Conservation (phyloP, 2,888 invertebrate species). For the Cylloceria caligata region DNA sequence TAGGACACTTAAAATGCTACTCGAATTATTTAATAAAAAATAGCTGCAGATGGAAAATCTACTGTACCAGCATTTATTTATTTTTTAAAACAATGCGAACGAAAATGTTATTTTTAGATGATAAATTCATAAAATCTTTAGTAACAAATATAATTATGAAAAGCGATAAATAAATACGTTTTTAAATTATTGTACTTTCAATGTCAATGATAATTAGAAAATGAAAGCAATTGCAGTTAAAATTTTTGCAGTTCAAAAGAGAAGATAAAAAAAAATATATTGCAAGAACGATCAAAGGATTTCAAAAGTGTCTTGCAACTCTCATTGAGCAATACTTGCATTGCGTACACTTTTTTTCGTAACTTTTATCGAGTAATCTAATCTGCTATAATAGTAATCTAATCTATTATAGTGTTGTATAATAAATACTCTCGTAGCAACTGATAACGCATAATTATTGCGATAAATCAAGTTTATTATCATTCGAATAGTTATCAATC, state of each 20-base stretch:
- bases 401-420: not conserved
- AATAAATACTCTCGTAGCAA: not conserved
- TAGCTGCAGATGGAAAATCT: too few relatives aligned
- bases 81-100: too few relatives aligned
- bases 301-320: not conserved
- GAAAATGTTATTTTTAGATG: too few relatives aligned
- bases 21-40: too few relatives aligned
- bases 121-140: not conserved
- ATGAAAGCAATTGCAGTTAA: not conserved
- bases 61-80: too few relatives aligned
- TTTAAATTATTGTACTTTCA: not conserved
- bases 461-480: slow-evolving; percentile 82
- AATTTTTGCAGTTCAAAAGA: not conserved
- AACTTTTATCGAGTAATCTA: not conserved
- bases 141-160: not conserved
- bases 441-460: slow-evolving; percentile 60
- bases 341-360: not conserved
- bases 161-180: not conserved
- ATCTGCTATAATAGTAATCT: too few relatives aligned
- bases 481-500: slow-evolving; percentile 76
- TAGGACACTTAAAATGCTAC: too few relatives aligned
- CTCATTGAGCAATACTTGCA: not conserved
- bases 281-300: not conserved
- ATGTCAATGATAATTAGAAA: not conserved
- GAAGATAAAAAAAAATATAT: not conserved